A percentile compares a stretch with the other conserved stretches of the same genome.
These are phyloP conservation scores for Caradrina clavipalpis DNA, from an alignment of 2,888 invertebrate species.

Conservation along the genomic window DNA sequence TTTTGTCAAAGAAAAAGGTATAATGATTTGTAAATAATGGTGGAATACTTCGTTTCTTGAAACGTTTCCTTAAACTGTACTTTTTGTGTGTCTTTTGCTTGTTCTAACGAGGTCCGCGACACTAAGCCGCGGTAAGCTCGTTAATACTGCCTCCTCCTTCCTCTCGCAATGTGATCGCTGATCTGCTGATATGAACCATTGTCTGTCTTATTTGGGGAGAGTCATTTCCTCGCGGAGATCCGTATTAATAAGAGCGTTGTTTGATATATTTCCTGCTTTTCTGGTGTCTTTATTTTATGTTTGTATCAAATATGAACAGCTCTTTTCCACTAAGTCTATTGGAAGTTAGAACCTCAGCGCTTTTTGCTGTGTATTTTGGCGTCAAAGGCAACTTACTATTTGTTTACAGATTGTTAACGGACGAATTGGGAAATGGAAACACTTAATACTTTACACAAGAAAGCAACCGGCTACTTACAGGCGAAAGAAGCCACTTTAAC, in stretches of 20 bases:
- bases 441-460: constrained; percentile 34
- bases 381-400: constrained; percentile 35
- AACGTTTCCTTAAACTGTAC: constrained; percentile 33
- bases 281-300: constrained; percentile 23
- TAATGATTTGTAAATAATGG: constrained; percentile 52
- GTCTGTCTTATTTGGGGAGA: constrained; percentile 50
- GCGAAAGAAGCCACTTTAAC: constrained; percentile 32
- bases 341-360: constrained; percentile 11
- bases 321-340: constrained; percentile 10
- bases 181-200: constrained; percentile 63
- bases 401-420: constrained; percentile 21
- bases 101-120: constrained; percentile 61
- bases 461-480: constrained; percentile 21
- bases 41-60: constrained; percentile 21
- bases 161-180: constrained; percentile 51
- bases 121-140: constrained; percentile 64
- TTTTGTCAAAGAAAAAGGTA: constrained; percentile 35
- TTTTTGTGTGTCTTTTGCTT: constrained; percentile 58
- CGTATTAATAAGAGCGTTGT: constrained; percentile 35
- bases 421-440: constrained; percentile 34
- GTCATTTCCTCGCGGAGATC: constrained; percentile 50
- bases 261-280: constrained; percentile 34
- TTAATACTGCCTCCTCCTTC: constrained; percentile 46
- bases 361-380: constrained; percentile 28
- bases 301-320: constrained; percentile 9